A percentile compares a stretch with the other conserved stretches of the same genome.
These are phyloP conservation scores for Zygothrica quintamaculata DNA, from an alignment of 2,888 invertebrate genomes.

Conservation along the genomic window DNA sequence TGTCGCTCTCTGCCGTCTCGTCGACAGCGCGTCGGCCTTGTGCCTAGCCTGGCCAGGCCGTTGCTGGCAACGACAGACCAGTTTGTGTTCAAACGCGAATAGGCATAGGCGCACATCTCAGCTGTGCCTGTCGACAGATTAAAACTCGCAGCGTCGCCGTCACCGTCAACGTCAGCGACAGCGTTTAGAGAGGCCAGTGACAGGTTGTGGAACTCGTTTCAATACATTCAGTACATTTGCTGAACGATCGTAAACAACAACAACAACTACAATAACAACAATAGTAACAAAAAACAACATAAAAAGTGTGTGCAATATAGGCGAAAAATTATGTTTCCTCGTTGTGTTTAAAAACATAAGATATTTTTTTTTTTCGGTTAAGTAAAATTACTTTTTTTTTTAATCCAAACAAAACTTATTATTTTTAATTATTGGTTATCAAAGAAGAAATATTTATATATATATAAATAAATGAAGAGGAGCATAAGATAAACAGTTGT, in stretches of 20 bases:
- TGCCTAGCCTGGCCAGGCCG: slow-evolving; percentile 40
- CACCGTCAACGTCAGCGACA: slow-evolving; percentile 41
- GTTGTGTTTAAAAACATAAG: no score
- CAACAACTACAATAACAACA: background rate
- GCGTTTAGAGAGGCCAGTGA: slow-evolving; percentile 58
- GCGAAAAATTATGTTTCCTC: background rate
- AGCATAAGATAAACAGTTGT: no score
- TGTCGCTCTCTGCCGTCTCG: no score
- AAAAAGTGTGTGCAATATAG: slow-evolving; percentile 8
- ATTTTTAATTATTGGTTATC: background rate
- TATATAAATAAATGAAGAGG: no score
- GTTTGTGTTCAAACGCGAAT: slow-evolving; percentile 84
- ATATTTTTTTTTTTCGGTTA: no score
- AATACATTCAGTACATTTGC: slow-evolving; percentile 27
- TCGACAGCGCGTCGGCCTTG: slow-evolving; percentile 35
- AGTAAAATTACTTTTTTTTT: no score
- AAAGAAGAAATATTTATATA: background rate
- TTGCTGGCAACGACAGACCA: slow-evolving; percentile 70
- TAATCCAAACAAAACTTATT: no score
- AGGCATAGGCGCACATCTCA: slow-evolving; percentile 82
- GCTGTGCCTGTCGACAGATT: slow-evolving; percentile 46
- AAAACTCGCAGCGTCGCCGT: slow-evolving; percentile 25
- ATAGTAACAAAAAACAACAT: slow-evolving; percentile 1
- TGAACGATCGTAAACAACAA: slow-evolving; percentile 42
- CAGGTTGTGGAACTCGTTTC: slow-evolving; percentile 73